Conservation (phyloP, 2,888 invertebrate species). For the Chirona hameri region DNA sequence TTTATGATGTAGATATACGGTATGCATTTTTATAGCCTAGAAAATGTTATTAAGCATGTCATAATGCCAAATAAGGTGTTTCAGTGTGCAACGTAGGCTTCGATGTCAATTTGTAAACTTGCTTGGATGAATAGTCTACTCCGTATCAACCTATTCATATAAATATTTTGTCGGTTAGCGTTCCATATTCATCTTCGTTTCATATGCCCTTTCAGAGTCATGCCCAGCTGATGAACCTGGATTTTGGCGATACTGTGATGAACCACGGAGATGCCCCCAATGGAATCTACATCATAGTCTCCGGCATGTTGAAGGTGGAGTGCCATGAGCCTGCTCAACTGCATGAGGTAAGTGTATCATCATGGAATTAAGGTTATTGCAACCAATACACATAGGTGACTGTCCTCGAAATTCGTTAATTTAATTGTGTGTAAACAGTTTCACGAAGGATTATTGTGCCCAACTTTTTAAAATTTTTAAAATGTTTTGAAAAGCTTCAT, state of each 20-base stretch:
- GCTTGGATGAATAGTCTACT: no score
- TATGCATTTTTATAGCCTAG: neutral
- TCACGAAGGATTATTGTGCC: no score
- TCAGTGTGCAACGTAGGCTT: neutral
- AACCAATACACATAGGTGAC: no score
- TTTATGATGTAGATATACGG: no score
- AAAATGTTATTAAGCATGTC: neutral
- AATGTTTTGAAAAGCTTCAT: no score
- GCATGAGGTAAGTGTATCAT: neutral
- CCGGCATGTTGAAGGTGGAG: slow-evolving; percentile 48
- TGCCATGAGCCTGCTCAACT: slow-evolving; percentile 44
- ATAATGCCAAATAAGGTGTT: neutral
- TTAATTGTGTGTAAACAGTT: no score
- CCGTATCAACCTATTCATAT: no score
- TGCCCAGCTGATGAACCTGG: slow-evolving; percentile 44
- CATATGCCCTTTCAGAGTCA: slow-evolving; percentile 43
- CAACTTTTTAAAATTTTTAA: no score
- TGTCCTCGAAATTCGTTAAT: no score
- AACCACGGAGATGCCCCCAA: slow-evolving; percentile 45
- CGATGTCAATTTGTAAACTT: no score
- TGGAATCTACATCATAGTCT: slow-evolving; percentile 50
- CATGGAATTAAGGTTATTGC: no score
- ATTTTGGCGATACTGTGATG: slow-evolving; percentile 46
- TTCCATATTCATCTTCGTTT: neutral
- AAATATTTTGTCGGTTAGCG: no score